Evolutionary conservation across 2,797 vertebrate species (phyloP).

Genomic region (Rhabdomys pumilio): DNA sequence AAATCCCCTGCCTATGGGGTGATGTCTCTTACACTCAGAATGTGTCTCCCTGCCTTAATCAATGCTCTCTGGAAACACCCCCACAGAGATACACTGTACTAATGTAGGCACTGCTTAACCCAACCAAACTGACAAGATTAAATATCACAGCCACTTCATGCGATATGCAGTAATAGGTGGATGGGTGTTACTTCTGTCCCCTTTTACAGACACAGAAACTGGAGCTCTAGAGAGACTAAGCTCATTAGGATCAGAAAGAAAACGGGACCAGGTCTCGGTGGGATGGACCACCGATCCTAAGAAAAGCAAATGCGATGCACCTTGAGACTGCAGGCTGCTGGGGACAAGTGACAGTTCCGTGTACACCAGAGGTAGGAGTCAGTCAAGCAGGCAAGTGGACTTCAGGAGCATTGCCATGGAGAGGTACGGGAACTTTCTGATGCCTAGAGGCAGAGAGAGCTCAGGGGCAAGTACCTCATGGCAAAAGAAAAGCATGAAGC

Average conservation of each 20-base stretch:
- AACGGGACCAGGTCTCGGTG: not conserved
- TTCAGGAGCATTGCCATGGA: not conserved
- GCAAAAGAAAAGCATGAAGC: not conserved
- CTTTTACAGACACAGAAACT: not conserved
- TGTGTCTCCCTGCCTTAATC: not conserved
- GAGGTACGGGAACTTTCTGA: fast-evolving
- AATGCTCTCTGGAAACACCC: not conserved
- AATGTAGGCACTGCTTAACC: not conserved
- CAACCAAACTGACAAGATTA: not conserved
- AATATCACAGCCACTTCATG: not conserved
- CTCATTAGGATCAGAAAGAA: not conserved
- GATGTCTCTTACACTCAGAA: not conserved
- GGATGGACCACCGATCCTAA: not conserved
- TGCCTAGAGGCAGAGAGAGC: not conserved
- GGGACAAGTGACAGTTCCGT: not conserved
- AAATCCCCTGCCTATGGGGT: not conserved
- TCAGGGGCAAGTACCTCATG: fast-evolving
- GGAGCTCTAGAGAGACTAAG: constrained; percentile 2
- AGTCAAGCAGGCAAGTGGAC: not conserved
- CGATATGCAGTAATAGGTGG: not conserved
- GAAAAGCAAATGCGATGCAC: not conserved
- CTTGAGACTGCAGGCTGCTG: not conserved
- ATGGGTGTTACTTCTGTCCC: fast-evolving
- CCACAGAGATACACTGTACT: no score
- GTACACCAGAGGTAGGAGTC: not conserved